Percentiles rank a stretch among this genome's conserved stretches.
Evolutionary conservation across 2,113 vertebrate genomes (phyloP).

Genomic region (Plecturocebus donacophilus): DNA sequence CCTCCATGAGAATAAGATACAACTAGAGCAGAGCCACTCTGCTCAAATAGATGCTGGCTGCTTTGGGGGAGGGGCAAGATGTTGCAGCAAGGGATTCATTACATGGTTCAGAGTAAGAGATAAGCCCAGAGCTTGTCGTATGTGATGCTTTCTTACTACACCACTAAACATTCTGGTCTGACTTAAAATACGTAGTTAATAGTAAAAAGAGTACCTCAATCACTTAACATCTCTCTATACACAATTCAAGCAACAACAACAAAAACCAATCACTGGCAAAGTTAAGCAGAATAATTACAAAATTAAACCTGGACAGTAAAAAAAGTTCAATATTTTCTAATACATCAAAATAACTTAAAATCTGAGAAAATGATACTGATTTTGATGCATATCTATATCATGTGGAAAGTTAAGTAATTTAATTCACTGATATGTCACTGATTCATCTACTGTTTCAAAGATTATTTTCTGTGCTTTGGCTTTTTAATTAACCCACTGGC

Average conservation of each 20-base stretch:
- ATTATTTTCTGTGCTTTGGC: constrained; percentile 12
- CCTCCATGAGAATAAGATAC: constrained; percentile 68
- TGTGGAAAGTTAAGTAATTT: constrained; percentile 1
- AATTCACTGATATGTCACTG: not conserved
- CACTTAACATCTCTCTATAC: not conserved
- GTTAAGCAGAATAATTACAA: constrained; percentile 40
- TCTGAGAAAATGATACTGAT: not conserved
- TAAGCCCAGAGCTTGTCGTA: constrained; percentile 34
- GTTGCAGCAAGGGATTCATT: constrained; percentile 81
- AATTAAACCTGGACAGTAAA: not conserved
- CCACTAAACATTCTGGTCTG: constrained; percentile 63
- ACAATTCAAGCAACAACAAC: not conserved
- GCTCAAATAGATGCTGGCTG: constrained; percentile 58
- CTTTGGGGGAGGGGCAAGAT: constrained; percentile 78
- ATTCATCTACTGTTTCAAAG: constrained; percentile 5
- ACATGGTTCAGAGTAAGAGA: constrained; percentile 55
- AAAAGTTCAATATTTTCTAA: constrained; percentile 3
- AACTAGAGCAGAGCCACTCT: constrained; percentile 71
- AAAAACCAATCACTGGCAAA: constrained; percentile 42
- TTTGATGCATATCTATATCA: not conserved
- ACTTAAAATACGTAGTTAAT: constrained; percentile 32
- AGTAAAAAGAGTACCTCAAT: not conserved
- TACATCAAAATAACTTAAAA: constrained; percentile 13
- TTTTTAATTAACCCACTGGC: constrained; percentile 24
- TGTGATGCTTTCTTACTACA: constrained; percentile 79